Evolutionary conservation across 2,113 vertebrate species (phyloP).

Genomic region (Melanotaenia duboulayi): DNA sequence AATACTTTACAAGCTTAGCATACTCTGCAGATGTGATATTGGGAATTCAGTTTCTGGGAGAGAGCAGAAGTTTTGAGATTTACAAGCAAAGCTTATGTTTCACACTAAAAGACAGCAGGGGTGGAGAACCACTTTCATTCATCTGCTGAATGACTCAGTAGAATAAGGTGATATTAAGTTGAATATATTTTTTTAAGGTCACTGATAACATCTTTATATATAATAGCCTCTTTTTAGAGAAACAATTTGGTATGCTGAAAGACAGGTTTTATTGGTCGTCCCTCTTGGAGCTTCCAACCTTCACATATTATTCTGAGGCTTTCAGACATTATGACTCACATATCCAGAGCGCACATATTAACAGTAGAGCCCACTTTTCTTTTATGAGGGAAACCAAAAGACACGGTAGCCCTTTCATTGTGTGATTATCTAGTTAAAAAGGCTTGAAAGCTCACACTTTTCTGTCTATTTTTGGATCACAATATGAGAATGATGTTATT

Average conservation of each 20-base stretch:
- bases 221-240: background rate
- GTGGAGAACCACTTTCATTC: background rate
- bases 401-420: background rate
- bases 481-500: background rate
- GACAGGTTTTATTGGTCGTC: background rate
- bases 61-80: background rate
- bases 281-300: background rate
- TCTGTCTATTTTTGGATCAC: constrained; percentile 10
- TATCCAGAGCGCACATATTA: background rate
- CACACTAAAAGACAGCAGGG: background rate
- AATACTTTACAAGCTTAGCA: too few species aligned
- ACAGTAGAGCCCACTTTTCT: constrained; percentile 6
- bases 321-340: constrained; percentile 31
- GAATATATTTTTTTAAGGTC: background rate
- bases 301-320: constrained; percentile 9
- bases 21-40: too few species aligned
- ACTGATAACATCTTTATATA: background rate
- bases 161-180: background rate
- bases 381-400: background rate
- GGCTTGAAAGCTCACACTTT: background rate
- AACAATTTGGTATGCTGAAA: background rate
- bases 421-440: constrained; percentile 4
- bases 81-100: fast-evolving
- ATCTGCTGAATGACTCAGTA: background rate
- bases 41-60: background rate